Percentiles rank a stretch among this genome's conserved stretches.
Conservation (phyloP, 2,113 vertebrate species). For the Gymnarchus niloticus region DNA sequence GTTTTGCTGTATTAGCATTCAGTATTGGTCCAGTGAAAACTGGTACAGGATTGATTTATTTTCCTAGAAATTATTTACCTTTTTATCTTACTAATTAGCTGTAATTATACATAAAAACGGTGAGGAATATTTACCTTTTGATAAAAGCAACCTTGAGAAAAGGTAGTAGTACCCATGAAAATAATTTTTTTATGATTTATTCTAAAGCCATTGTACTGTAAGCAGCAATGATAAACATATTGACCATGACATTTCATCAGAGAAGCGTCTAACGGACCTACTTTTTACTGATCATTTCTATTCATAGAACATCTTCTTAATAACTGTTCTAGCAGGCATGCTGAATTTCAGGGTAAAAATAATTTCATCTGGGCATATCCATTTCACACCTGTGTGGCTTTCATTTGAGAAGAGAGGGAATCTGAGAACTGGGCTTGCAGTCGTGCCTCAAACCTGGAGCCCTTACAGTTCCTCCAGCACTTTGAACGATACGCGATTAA, state of each 20-base stretch:
- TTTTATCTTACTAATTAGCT: too few relatives aligned
- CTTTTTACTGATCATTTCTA: slow-evolving; percentile 4
- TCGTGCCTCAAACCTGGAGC: background rate
- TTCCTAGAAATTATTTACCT: background rate
- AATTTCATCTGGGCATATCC: background rate
- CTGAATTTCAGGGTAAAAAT: background rate
- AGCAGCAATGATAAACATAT: background rate
- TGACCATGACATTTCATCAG: background rate
- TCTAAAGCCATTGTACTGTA: background rate
- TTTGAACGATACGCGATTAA: background rate
- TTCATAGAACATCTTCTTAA: background rate
- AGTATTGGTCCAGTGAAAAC: background rate
- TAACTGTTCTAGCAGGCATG: background rate
- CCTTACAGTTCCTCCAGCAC: background rate
- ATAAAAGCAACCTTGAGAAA: background rate
- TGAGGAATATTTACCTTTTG: background rate
- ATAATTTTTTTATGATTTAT: background rate
- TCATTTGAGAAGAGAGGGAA: background rate
- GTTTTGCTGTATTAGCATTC: background rate
- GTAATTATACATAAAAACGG: too few relatives aligned
- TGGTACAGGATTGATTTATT: background rate
- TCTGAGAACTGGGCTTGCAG: background rate
- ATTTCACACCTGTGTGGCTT: slow-evolving; percentile 8
- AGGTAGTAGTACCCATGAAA: background rate
- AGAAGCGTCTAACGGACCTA: background rate